Evolutionary conservation across 2,797 vertebrate genomes (phyloP).

Genomic region (Danio kyathit): DNA sequence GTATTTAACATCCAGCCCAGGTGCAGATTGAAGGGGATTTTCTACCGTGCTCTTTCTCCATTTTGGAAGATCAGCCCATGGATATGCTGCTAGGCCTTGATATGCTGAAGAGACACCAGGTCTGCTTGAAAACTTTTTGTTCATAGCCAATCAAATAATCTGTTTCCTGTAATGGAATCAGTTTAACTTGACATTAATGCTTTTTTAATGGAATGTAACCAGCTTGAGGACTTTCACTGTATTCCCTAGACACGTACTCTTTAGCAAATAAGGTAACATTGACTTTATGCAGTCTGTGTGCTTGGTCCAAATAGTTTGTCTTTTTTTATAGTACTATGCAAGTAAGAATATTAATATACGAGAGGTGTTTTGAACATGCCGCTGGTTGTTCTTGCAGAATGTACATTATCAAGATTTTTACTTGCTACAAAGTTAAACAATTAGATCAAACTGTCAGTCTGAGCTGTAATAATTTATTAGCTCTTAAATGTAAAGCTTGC

Average conservation of each 20-base stretch:
- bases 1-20: constrained; percentile 84
- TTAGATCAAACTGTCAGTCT: too few relatives aligned
- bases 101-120: constrained; percentile 99
- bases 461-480: too few relatives aligned
- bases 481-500: too few relatives aligned
- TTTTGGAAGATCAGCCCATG: constrained; percentile 99
- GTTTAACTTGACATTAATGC: background rate
- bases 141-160: background rate
- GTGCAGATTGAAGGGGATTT: constrained; percentile 98
- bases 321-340: background rate
- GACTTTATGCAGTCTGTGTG: background rate
- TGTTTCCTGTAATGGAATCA: background rate
- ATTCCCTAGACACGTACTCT: background rate
- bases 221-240: background rate
- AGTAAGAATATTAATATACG: background rate
- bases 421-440: too few relatives aligned
- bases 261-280: background rate
- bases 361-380: too few relatives aligned
- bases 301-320: background rate
- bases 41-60: constrained; percentile 96
- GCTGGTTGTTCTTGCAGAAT: too few relatives aligned
- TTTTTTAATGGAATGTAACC: constrained; percentile 2
- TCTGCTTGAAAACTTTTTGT: constrained; percentile 65
- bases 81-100: constrained; percentile 98
- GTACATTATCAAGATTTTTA: too few relatives aligned